Conservation (phyloP, 1,140 invertebrate genomes). For the Tetranychus urticae region DNA sequence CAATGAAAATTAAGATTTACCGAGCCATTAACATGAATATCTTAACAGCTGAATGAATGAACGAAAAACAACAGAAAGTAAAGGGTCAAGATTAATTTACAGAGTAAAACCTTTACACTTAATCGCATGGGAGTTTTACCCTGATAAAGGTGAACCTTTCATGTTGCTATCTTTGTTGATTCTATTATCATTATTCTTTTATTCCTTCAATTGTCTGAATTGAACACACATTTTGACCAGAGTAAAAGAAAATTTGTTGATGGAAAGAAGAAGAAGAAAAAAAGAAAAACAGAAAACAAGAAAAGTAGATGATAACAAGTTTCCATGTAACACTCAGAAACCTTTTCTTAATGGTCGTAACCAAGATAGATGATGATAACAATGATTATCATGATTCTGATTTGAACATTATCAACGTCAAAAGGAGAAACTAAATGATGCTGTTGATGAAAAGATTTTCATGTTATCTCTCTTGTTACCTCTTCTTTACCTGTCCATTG, state of each 20-base stretch:
- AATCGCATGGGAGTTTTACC: not conserved
- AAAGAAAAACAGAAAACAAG: no score
- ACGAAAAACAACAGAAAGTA: not conserved
- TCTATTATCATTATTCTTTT: no score
- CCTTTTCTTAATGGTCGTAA: not conserved
- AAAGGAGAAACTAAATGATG: no score
- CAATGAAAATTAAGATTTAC: not conserved
- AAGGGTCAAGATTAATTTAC: not conserved
- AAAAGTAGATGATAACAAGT: not conserved
- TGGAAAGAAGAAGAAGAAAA: no score
- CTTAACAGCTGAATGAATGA: not conserved
- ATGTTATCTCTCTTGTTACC: not conserved
- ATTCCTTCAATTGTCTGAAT: no score
- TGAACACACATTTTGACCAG: no score
- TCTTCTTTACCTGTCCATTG: not conserved
- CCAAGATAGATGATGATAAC: not conserved
- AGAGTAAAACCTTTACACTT: not conserved
- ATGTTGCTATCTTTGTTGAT: no score
- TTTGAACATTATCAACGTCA: no score
- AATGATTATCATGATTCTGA: not conserved
- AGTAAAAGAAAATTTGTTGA: no score
- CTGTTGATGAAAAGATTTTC: not conserved
- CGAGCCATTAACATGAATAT: not conserved
- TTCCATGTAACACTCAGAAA: not conserved
- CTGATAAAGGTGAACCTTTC: no score